Evolutionary conservation across 1,140 invertebrate species (phyloP).

Genomic region (Tetramorium parvispinum): DNA sequence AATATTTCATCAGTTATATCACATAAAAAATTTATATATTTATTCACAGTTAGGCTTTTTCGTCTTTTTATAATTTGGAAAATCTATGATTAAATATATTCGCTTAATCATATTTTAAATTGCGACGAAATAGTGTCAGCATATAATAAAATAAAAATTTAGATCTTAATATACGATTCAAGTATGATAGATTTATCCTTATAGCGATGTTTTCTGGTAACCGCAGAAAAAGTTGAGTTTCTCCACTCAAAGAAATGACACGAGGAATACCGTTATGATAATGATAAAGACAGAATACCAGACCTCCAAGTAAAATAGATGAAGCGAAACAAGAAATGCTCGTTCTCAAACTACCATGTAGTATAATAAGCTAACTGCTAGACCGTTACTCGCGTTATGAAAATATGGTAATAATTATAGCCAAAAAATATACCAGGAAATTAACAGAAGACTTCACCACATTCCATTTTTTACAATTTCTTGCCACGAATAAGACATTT

Average conservation of each 20-base stretch:
- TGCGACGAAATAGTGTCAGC: not conserved
- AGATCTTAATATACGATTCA: not conserved
- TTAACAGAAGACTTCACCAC: not conserved
- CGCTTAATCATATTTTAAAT: not conserved
- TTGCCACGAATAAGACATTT: not conserved
- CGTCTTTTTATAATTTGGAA: not conserved
- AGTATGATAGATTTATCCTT: not conserved
- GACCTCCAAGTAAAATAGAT: not conserved
- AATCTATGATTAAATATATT: not conserved
- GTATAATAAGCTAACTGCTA: constrained; percentile 2
- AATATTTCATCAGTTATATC: not conserved
- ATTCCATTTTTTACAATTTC: not conserved
- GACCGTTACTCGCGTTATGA: constrained; percentile 16
- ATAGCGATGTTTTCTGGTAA: not conserved
- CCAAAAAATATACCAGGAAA: not conserved
- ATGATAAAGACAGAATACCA: not conserved
- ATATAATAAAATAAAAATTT: not conserved
- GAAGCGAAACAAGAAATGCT: constrained; percentile 30
- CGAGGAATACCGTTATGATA: not conserved
- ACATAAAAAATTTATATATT: not conserved
- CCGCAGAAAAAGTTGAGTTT: not conserved
- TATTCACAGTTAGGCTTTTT: not conserved
- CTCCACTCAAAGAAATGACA: not conserved
- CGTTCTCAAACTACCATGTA: not conserved
- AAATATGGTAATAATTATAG: constrained; percentile 4